Evolutionary conservation across 2,113 vertebrate genomes (phyloP).

Genomic region (Gallinago jamesoni): DNA sequence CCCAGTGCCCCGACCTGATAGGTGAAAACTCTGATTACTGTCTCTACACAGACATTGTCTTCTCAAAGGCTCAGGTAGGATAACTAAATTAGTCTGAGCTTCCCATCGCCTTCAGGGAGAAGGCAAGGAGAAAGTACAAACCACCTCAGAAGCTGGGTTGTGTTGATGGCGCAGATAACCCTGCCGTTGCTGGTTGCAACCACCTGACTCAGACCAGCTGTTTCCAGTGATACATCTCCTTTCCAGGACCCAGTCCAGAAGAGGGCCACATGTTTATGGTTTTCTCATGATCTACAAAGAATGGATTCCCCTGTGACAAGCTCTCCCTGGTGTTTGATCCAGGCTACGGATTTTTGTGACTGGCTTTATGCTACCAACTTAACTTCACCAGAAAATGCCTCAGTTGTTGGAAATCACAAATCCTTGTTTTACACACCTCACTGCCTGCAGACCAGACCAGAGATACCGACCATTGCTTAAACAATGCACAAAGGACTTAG

Average conservation of each 20-base stretch:
- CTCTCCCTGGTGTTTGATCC: not conserved
- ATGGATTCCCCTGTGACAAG: not conserved
- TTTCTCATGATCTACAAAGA: not conserved
- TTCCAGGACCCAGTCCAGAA: not conserved
- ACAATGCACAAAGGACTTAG: slow-evolving; percentile 59
- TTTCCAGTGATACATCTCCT: not conserved
- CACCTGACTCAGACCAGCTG: not conserved
- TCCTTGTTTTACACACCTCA: not conserved
- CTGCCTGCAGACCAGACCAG: not conserved
- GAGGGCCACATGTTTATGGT: rapidly evolving
- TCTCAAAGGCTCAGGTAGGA: not conserved
- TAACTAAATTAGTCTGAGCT: not conserved
- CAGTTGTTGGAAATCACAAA: not conserved
- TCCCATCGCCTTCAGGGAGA: not conserved
- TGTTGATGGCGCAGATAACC: not conserved
- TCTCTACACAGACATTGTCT: not conserved
- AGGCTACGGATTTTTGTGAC: not conserved
- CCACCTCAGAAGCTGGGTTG: not conserved
- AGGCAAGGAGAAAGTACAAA: not conserved
- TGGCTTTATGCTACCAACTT: not conserved
- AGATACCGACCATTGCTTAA: not conserved
- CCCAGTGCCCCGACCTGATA: not conserved
- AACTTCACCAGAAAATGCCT: not conserved
- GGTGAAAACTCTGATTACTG: not conserved
- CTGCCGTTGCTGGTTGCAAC: not conserved